Evolutionary conservation across 2,888 invertebrate species (phyloP).

Genomic region (Synanthedon andrenaeformis): DNA sequence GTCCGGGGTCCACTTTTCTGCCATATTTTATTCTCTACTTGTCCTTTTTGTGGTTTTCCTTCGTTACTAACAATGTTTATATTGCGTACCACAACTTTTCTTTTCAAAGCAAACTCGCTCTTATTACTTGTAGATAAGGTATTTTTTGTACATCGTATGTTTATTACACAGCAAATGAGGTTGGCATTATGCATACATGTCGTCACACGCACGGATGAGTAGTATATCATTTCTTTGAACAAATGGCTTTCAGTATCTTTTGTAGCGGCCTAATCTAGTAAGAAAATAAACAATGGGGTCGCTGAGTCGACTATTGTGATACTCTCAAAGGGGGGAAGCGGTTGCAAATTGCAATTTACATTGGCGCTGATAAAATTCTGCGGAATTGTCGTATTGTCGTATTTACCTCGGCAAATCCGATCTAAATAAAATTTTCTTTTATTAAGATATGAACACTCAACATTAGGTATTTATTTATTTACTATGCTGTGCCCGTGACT

Average conservation of each 20-base stretch:
- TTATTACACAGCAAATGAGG: slow-evolving; percentile 8
- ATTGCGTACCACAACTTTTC: not conserved
- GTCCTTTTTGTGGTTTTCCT: slow-evolving; percentile 29
- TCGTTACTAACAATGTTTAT: not conserved
- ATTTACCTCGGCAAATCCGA: too few species aligned
- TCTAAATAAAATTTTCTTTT: too few species aligned
- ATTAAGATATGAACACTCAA: too few species aligned
- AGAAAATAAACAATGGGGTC: slow-evolving; percentile 47
- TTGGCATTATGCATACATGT: slow-evolving; percentile 31
- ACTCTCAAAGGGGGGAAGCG: slow-evolving; percentile 19
- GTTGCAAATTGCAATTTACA: slow-evolving; percentile 23
- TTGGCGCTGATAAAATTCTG: slow-evolving; percentile 19
- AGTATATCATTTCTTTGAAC: slow-evolving; percentile 63
- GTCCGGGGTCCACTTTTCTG: slow-evolving; percentile 54
- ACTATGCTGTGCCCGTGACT: too few species aligned
- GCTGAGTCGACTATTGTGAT: slow-evolving; percentile 22
- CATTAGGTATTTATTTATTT: too few species aligned
- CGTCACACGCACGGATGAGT: slow-evolving; percentile 58
- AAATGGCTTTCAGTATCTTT: slow-evolving; percentile 50
- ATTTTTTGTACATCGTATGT: slow-evolving; percentile 1
- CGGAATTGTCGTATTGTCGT: slow-evolving; percentile 4
- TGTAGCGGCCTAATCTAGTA: slow-evolving; percentile 56
- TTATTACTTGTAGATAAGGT: slow-evolving; percentile 15
- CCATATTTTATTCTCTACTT: slow-evolving; percentile 59
- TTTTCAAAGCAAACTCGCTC: slow-evolving; percentile 10